Conservation (phyloP, 2,113 vertebrate species). For the Triplophysa tibetana region DNA sequence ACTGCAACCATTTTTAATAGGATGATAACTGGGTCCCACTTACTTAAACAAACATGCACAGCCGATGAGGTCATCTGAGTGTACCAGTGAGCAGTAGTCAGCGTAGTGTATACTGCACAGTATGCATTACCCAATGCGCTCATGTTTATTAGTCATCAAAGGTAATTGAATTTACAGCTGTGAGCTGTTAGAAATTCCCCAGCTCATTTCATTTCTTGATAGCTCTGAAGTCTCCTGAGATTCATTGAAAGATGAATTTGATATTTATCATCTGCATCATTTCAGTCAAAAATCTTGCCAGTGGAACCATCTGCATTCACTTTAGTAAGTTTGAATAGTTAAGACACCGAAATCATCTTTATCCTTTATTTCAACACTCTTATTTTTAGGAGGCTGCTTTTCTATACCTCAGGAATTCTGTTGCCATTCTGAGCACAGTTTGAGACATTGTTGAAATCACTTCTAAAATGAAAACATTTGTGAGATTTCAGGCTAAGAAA, state of each 20-base stretch:
- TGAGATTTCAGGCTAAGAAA: no score
- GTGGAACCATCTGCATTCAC: constrained; percentile 7
- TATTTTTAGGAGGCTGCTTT: no score
- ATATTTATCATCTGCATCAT: constrained; percentile 26
- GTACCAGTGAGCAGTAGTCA: neutral
- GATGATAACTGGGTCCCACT: no score
- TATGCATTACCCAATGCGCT: neutral
- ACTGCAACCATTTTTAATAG: no score
- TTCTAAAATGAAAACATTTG: no score
- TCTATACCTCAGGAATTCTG: no score
- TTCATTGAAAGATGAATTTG: constrained; percentile 12
- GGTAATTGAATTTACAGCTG: constrained; percentile 16
- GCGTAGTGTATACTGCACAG: neutral
- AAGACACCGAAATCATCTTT: neutral
- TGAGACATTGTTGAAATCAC: no score
- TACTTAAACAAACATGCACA: no score
- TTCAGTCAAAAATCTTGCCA: constrained; percentile 2
- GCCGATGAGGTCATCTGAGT: no score
- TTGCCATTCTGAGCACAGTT: no score
- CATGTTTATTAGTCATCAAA: neutral
- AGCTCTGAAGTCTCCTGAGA: constrained; percentile 14
- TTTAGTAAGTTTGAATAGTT: neutral
- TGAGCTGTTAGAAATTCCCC: neutral
- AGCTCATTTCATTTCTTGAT: constrained; percentile 30
- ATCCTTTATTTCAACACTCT: no score